A percentile compares a stretch with the other conserved stretches of the same genome.
Conservation (phyloP, 2,888 invertebrate species). For the Drosophila meridiana region DNA sequence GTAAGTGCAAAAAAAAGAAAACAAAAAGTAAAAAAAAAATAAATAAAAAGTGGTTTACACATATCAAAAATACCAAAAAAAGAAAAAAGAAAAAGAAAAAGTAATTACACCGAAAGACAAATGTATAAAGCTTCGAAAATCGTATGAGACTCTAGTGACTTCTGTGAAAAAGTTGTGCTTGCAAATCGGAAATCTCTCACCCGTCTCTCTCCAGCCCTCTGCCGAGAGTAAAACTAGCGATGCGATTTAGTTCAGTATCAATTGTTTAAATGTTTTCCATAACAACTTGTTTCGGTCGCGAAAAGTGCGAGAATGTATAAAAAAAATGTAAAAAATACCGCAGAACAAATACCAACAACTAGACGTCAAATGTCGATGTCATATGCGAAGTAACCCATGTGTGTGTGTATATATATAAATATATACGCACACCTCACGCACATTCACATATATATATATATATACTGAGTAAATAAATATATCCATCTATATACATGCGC, state of each 20-base stretch:
- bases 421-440: not conserved
- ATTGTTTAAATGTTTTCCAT: slow-evolving; percentile 34
- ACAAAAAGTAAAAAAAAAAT: slow-evolving; percentile 42
- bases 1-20: slow-evolving; percentile 53
- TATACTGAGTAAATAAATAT: not conserved
- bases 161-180: slow-evolving; percentile 57
- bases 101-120: slow-evolving; percentile 35
- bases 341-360: slow-evolving; percentile 41
- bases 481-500: not conserved
- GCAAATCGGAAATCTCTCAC: slow-evolving; percentile 41
- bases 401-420: slow-evolving; percentile 23
- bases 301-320: slow-evolving; percentile 69
- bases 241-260: slow-evolving; percentile 44
- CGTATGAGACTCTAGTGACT: slow-evolving; percentile 44
- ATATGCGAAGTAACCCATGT: slow-evolving; percentile 40
- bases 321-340: slow-evolving; percentile 32
- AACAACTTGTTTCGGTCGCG: slow-evolving; percentile 67
- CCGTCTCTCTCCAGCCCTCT: slow-evolving; percentile 35
- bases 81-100: slow-evolving; percentile 44
- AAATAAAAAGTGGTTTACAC: slow-evolving; percentile 50
- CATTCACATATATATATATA: not conserved
- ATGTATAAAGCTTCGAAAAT: slow-evolving; percentile 41
- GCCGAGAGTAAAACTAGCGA: slow-evolving; percentile 29
- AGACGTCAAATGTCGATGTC: slow-evolving; percentile 29
- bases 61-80: slow-evolving; percentile 51